phyloP scores from a whole-genome alignment of 2,888 invertebrate genomes.

The Melieria crassipennis region DNA sequence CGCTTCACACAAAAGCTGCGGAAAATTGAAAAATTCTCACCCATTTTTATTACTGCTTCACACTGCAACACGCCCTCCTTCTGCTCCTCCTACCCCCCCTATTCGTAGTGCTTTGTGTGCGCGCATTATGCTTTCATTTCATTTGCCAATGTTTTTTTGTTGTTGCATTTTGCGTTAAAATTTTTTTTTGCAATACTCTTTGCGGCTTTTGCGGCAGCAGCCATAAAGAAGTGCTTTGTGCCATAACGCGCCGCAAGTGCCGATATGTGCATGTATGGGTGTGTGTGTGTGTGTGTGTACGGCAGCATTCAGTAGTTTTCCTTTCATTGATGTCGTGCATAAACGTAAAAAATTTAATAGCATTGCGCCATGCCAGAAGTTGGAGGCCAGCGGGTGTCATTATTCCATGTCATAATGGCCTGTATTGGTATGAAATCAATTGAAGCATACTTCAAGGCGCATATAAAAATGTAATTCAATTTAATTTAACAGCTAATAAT shows the following conservation, averaged over 20 bases:
- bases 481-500: slow-evolving; percentile 29
- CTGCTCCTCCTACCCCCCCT: not conserved
- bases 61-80: not conserved
- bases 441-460: slow-evolving; percentile 12
- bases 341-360: no score
- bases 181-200: not conserved
- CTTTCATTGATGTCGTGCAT: not conserved
- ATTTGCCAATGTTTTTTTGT: no score
- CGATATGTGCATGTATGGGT: not conserved
- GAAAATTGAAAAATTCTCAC: slow-evolving; percentile 35
- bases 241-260: not conserved
- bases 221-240: not conserved
- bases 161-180: no score
- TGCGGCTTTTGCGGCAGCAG: not conserved
- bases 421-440: slow-evolving; percentile 26
- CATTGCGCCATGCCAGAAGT: not conserved
- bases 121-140: not conserved
- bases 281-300: not conserved
- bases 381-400: not conserved
- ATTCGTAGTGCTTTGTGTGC: slow-evolving; percentile 4
- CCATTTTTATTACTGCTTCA: slow-evolving; percentile 18
- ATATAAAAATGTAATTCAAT: slow-evolving; percentile 25
- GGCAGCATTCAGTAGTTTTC: not conserved
- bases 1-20: slow-evolving; percentile 12
- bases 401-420: slow-evolving; percentile 11